Percentiles rank a stretch among this genome's conserved stretches.
phyloP scores from a whole-genome alignment of 2,888 invertebrate species.

The Megalurothrips usitatus region DNA sequence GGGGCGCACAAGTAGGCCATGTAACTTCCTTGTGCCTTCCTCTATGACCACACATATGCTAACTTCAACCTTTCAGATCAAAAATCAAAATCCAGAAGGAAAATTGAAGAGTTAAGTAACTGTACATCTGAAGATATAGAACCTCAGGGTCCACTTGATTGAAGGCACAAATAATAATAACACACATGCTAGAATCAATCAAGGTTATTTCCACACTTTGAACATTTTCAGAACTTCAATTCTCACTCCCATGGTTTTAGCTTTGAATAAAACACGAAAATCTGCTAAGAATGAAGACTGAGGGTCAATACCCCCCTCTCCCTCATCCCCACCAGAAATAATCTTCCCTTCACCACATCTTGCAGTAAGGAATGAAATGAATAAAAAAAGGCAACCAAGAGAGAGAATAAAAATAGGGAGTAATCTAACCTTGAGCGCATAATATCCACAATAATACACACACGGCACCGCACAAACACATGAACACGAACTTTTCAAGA shows the following conservation, averaged over 20 bases:
- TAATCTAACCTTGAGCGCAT: constrained; percentile 19
- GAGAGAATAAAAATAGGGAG: not conserved
- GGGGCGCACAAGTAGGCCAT: constrained; percentile 12
- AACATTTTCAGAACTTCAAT: not conserved
- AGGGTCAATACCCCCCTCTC: not conserved
- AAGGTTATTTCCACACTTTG: not conserved
- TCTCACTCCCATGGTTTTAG: not conserved
- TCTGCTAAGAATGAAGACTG: not conserved
- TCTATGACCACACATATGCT: too few relatives aligned
- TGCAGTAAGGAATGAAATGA: not conserved
- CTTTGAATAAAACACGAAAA: not conserved
- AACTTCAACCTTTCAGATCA: too few relatives aligned
- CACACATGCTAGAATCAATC: not conserved
- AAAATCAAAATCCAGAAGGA: not conserved
- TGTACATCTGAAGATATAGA: not conserved
- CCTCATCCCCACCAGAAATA: not conserved
- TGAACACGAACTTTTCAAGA: not conserved
- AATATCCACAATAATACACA: constrained; percentile 11
- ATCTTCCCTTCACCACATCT: constrained; percentile 8
- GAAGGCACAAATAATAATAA: not conserved
- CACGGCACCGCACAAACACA: constrained; percentile 16
- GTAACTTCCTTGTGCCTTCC: not conserved
- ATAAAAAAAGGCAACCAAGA: not conserved
- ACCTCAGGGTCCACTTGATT: not conserved
- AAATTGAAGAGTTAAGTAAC: not conserved